Evolutionary conservation across 1,140 invertebrate species (phyloP).

Genomic region (Neoseiulus cucumeris): DNA sequence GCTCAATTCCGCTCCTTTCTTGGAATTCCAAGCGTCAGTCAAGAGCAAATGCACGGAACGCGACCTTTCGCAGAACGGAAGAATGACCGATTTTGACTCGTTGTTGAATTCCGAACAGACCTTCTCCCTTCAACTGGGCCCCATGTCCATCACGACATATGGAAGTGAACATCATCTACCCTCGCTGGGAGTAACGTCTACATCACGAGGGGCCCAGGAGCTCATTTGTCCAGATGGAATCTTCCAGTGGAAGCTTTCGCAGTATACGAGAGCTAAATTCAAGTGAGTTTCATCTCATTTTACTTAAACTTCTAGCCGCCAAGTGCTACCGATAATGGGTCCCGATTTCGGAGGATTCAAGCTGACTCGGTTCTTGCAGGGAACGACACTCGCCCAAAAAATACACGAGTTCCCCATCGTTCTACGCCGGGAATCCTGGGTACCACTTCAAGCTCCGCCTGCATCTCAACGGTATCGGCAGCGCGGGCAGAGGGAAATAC

Average conservation of each 20-base stretch:
- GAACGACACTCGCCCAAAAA: neutral
- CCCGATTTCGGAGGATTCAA: too few relatives aligned
- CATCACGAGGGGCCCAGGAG: neutral
- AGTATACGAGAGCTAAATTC: neutral
- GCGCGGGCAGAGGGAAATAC: neutral
- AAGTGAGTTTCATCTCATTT: neutral
- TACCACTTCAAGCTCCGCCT: neutral
- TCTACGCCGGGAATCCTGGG: neutral
- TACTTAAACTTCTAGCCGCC: too few relatives aligned
- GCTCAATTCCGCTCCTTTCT: too few relatives aligned
- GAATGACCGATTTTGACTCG: too few relatives aligned
- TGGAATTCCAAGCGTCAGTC: too few relatives aligned
- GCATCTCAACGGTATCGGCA: neutral
- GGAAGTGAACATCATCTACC: neutral
- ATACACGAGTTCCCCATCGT: constrained; percentile 3
- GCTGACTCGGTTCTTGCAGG: neutral
- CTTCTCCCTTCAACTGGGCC: neutral
- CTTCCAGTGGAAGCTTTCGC: constrained; percentile 7
- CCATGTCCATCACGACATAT: neutral
- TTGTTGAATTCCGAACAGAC: neutral
- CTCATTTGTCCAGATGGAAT: constrained; percentile 2
- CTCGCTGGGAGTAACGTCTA: neutral
- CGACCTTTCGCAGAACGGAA: too few relatives aligned
- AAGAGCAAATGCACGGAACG: too few relatives aligned
- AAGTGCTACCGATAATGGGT: too few relatives aligned